Evolutionary conservation across 2,888 invertebrate species (phyloP).

Genomic region (Drosophila neonasuta): DNA sequence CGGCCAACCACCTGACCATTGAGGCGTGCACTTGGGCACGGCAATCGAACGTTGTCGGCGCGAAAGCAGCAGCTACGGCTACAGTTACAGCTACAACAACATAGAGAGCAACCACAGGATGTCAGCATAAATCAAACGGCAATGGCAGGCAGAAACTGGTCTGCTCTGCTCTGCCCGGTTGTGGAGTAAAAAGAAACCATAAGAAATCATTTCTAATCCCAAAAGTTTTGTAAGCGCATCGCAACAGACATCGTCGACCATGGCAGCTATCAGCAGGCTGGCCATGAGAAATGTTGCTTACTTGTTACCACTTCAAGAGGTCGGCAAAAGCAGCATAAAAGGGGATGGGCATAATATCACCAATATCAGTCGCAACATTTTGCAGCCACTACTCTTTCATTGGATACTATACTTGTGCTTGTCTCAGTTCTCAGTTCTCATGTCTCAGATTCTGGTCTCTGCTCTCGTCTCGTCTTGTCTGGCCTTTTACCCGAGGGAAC

Average conservation of each 20-base stretch:
- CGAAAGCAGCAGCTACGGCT: constrained; percentile 15
- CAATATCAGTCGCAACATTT: constrained; percentile 47
- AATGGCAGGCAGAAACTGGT: constrained; percentile 36
- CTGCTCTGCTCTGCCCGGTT: constrained; percentile 9
- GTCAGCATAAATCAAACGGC: constrained; percentile 80
- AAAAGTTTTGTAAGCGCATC: constrained; percentile 62
- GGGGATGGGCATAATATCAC: not conserved
- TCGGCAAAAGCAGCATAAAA: constrained; percentile 1
- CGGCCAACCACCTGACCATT: constrained; percentile 66
- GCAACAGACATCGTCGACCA: constrained; percentile 35
- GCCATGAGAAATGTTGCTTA: constrained; percentile 58
- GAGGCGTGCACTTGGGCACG: constrained; percentile 65
- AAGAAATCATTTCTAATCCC: constrained; percentile 78
- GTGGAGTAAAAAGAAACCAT: constrained; percentile 45
- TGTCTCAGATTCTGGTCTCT: constrained; percentile 1
- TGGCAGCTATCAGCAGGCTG: constrained; percentile 63
- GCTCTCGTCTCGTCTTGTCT: constrained; percentile 16
- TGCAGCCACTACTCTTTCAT: constrained; percentile 25
- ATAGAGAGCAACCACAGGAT: constrained; percentile 56
- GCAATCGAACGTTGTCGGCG: constrained; percentile 52
- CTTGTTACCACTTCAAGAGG: constrained; percentile 54
- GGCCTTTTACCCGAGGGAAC: constrained; percentile 47
- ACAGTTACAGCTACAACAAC: constrained; percentile 22
- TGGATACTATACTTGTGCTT: constrained; percentile 10
- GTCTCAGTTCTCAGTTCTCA: not conserved